These are phyloP conservation scores for Salvelinus sp. DNA, from an alignment of 2,113 vertebrate species.

Conservation along the genomic window DNA sequence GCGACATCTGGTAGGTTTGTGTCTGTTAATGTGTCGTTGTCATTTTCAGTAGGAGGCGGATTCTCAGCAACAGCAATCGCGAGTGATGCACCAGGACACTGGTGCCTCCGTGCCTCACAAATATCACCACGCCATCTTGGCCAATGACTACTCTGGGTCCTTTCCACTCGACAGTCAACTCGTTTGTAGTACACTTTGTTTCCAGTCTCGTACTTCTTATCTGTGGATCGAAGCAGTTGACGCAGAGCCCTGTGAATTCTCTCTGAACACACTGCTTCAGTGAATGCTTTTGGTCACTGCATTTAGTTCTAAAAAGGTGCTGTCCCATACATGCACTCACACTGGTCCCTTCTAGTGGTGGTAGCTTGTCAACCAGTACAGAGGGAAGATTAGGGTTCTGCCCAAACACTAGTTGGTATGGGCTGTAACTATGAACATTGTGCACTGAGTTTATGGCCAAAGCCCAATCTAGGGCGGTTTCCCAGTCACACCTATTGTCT, in stretches of 20 bases:
- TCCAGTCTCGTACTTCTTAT: background rate
- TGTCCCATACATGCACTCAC: too few relatives aligned
- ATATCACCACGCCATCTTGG: background rate
- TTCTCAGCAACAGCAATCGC: background rate
- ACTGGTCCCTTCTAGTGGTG: too few relatives aligned
- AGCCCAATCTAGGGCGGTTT: slow-evolving; percentile 5
- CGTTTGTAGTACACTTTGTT: slow-evolving; percentile 15
- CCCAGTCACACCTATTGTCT: slow-evolving; percentile 8
- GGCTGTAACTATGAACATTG: slow-evolving; percentile 21
- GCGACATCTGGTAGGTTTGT: too few relatives aligned
- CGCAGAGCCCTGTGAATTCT: background rate
- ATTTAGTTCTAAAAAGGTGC: background rate
- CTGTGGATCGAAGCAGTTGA: background rate
- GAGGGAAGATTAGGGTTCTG: slow-evolving; percentile 13
- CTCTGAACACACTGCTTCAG: slow-evolving; percentile 8
- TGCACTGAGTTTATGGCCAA: slow-evolving; percentile 17
- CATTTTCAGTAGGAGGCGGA: too few relatives aligned
- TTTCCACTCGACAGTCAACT: slow-evolving; percentile 1
- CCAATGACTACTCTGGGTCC: background rate
- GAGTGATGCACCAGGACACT: slow-evolving; percentile 6
- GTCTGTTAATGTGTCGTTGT: too few relatives aligned
- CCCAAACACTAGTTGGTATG: slow-evolving; percentile 20
- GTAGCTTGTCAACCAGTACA: slow-evolving; percentile 3
- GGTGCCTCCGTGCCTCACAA: background rate
- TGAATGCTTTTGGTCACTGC: background rate